A percentile compares a stretch with the other conserved stretches of the same genome.
Evolutionary conservation across 2,888 invertebrate genomes (phyloP).

Genomic region (Leptopilina syphax): DNA sequence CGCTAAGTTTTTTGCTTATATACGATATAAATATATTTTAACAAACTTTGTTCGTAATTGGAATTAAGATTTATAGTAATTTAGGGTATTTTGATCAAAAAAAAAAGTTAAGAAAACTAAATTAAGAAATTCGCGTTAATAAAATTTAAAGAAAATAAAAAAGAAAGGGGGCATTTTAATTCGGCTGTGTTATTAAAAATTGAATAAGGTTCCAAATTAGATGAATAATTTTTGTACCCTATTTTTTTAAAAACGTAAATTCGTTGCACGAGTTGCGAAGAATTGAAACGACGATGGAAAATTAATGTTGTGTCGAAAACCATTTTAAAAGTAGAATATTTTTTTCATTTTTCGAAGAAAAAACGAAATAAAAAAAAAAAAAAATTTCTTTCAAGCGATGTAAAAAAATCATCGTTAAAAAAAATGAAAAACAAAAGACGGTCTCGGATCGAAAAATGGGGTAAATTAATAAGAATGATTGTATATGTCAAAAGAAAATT

Average conservation of each 20-base stretch:
- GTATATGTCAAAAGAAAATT: too few relatives aligned
- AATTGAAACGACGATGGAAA: slow-evolving; percentile 43
- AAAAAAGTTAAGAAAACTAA: slow-evolving; percentile 6
- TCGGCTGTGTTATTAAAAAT: slow-evolving; percentile 73
- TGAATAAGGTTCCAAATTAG: slow-evolving; percentile 70
- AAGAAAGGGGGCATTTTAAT: slow-evolving; percentile 72
- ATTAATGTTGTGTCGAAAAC: slow-evolving; percentile 42
- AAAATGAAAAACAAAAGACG: slow-evolving; percentile 47
- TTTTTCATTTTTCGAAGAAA: slow-evolving; percentile 6
- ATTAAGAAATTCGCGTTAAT: slow-evolving; percentile 21
- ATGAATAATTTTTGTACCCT: slow-evolving; percentile 76
- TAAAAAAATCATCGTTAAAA: slow-evolving; percentile 49
- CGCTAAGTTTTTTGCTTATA: slow-evolving; percentile 26
- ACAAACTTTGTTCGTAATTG: slow-evolving; percentile 54
- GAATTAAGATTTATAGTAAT: neutral
- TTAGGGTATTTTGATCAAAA: slow-evolving; percentile 26
- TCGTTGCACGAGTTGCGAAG: slow-evolving; percentile 57
- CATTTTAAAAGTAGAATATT: slow-evolving; percentile 19
- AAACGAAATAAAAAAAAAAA: slow-evolving; percentile 21
- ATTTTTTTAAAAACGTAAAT: slow-evolving; percentile 71
- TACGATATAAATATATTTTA: slow-evolving; percentile 33
- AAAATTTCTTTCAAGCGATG: slow-evolving; percentile 29
- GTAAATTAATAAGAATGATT: slow-evolving; percentile 45
- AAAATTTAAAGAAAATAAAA: slow-evolving; percentile 30
- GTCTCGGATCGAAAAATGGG: slow-evolving; percentile 62